phyloP scores from a whole-genome alignment of 1,140 invertebrate species.

The Chrysopa pallens region DNA sequence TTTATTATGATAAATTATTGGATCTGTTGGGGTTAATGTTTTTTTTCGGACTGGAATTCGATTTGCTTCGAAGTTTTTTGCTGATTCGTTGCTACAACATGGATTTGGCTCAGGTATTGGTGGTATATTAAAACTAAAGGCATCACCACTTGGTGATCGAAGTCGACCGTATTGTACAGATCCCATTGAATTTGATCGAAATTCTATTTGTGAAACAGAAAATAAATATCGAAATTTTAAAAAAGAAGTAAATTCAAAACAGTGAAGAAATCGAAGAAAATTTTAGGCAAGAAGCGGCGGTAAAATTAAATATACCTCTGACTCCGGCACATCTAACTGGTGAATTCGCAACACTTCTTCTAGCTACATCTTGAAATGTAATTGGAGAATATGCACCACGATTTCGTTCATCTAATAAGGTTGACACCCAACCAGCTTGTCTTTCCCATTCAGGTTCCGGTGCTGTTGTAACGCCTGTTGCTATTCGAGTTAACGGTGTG shows the following conservation, averaged over 20 bases:
- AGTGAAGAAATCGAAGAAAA: too few relatives aligned
- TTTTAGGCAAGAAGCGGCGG: too few relatives aligned
- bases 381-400: conserved; percentile 62
- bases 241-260: too few relatives aligned
- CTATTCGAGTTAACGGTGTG: conserved; percentile 24
- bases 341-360: conserved; percentile 52
- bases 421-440: conserved; percentile 20
- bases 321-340: conserved; percentile 31
- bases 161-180: conserved; percentile 22
- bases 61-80: too few relatives aligned
- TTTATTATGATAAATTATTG: too few relatives aligned
- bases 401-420: conserved; percentile 21
- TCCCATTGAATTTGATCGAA: conserved; percentile 37
- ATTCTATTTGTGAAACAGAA: conserved; percentile 16
- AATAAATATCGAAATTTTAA: too few relatives aligned
- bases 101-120: too few relatives aligned
- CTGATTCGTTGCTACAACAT: too few relatives aligned
- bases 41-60: too few relatives aligned
- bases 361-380: conserved; percentile 64
- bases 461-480: conserved; percentile 20
- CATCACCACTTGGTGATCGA: too few relatives aligned
- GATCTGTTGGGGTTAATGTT: too few relatives aligned
- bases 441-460: conserved; percentile 23
- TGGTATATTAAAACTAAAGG: too few relatives aligned
- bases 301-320: background rate